Evolutionary conservation across 2,797 vertebrate genomes (phyloP).

Genomic region (Heterohyrax brucei): DNA sequence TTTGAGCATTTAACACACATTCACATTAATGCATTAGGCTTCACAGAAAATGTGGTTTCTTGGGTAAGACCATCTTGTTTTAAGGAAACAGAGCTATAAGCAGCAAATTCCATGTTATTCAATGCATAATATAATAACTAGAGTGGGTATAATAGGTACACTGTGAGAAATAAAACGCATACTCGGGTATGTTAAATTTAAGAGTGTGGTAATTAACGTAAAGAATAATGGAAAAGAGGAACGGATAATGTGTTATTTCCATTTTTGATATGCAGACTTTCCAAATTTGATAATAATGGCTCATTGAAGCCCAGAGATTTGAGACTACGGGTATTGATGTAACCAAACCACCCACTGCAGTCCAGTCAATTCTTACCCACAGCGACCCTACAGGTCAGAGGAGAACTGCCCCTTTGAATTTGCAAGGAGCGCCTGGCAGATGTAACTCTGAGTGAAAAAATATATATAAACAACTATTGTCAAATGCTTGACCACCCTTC

Average conservation of each 20-base stretch:
- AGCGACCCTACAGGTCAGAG: too few relatives aligned
- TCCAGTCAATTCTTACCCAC: too few relatives aligned
- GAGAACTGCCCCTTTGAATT: too few relatives aligned
- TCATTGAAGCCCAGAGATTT: not conserved
- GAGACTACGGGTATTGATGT: not conserved
- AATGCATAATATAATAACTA: not conserved
- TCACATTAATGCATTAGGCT: not conserved
- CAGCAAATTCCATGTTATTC: not conserved
- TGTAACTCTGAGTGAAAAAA: not conserved
- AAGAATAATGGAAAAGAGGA: not conserved
- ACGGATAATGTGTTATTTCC: not conserved
- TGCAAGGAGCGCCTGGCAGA: too few relatives aligned
- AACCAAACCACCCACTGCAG: not conserved
- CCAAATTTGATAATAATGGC: not conserved
- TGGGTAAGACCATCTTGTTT: not conserved
- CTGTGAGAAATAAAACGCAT: not conserved
- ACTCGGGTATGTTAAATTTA: not conserved
- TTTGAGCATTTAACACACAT: not conserved
- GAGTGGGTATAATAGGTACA: not conserved
- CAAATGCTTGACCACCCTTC: not conserved
- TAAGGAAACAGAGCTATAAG: not conserved
- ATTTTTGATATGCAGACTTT: not conserved
- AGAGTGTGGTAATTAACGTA: not conserved
- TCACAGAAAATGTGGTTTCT: not conserved
- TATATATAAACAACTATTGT: not conserved